These are phyloP conservation scores for Pogonomyrmex californicus DNA, from an alignment of 1,140 invertebrate genomes.

Conservation along the genomic window DNA sequence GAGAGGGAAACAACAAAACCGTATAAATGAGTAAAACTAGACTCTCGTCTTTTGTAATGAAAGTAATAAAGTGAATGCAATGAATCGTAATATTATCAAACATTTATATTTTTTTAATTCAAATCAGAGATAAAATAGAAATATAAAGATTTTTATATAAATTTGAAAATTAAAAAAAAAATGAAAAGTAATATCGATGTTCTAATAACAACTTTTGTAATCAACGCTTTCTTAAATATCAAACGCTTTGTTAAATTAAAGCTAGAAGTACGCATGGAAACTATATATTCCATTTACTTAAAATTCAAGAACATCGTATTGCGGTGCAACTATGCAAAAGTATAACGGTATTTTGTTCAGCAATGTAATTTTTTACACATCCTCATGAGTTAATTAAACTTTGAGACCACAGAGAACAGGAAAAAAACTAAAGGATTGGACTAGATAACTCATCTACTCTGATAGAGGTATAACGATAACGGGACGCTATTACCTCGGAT, in stretches of 20 bases:
- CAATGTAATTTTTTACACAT: slow-evolving; percentile 26
- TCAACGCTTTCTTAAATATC: not conserved
- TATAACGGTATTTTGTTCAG: not conserved
- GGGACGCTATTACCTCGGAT: not conserved
- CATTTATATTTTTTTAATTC: slow-evolving; percentile 7
- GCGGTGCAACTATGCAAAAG: not conserved
- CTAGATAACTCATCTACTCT: not conserved
- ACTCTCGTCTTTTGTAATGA: not conserved
- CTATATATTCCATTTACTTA: slow-evolving; percentile 16
- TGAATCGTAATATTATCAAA: not conserved
- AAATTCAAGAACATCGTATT: not conserved
- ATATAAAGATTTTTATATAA: not conserved
- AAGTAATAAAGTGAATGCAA: not conserved
- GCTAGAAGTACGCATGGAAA: not conserved
- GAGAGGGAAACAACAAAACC: not conserved
- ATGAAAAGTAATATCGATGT: not conserved
- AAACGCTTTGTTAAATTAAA: not conserved
- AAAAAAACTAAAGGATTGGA: slow-evolving; percentile 2
- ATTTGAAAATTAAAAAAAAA: not conserved
- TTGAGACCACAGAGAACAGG: not conserved
- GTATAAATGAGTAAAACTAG: not conserved
- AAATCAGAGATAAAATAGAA: not conserved
- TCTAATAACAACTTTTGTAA: not conserved
- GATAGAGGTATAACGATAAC: slow-evolving; percentile 7
- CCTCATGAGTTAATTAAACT: slow-evolving; percentile 46